A percentile compares a stretch with the other conserved stretches of the same genome.
phyloP scores from a whole-genome alignment of 2,113 vertebrate genomes.

The Boulengeromyrus knoepffleri region DNA sequence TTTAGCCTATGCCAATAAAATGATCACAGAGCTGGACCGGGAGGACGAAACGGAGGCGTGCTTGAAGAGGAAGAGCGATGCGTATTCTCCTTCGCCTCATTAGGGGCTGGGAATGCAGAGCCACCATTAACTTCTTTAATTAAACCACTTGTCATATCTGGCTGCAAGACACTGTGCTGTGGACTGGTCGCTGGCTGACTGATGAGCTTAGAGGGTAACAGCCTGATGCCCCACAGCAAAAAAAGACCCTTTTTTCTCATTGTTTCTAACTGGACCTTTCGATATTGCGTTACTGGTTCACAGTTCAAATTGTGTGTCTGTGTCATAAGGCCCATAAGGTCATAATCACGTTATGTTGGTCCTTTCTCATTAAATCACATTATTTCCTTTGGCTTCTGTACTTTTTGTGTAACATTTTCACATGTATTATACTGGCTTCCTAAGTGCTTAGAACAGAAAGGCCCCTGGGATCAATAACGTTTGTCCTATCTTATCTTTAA shows the following conservation, averaged over 20 bases:
- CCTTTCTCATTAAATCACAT: neutral
- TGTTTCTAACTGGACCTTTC: neutral
- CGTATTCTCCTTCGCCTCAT: conserved; percentile 13
- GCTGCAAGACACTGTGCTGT: conserved; percentile 24
- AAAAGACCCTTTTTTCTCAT: neutral
- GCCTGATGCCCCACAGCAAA: conserved; percentile 6
- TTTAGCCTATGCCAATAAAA: neutral
- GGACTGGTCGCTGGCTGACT: conserved; percentile 20
- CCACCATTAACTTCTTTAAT: conserved; percentile 40
- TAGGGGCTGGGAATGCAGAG: conserved; percentile 22
- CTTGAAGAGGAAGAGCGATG: conserved; percentile 10
- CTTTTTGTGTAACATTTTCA: neutral
- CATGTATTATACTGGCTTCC: neutral
- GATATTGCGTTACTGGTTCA: neutral
- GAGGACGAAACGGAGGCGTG: neutral
- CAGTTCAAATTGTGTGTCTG: neutral
- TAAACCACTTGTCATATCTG: conserved; percentile 39
- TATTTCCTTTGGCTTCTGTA: neutral
- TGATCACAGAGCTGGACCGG: neutral
- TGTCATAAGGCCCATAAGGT: no score
- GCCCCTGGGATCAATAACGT: neutral
- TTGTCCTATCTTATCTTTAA: neutral
- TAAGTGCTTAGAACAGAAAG: neutral
- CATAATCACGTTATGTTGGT: neutral
- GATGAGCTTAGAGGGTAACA: conserved; percentile 25